These are phyloP conservation scores for Spialia ferax DNA, from an alignment of 2,888 invertebrate genomes.

Conservation along the genomic window DNA sequence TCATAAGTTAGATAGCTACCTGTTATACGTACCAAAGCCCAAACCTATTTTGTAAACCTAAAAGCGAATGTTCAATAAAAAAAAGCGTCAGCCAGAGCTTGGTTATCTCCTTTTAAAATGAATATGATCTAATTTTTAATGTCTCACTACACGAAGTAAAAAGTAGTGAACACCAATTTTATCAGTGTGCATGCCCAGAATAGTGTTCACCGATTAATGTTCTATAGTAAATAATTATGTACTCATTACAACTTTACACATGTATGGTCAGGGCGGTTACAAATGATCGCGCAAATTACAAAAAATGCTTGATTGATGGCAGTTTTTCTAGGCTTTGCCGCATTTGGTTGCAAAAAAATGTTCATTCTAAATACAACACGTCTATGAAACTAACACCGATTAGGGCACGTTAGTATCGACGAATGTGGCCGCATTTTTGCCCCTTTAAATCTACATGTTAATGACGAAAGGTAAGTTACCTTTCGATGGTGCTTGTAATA, in stretches of 20 bases:
- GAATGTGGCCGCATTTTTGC: constrained; percentile 48
- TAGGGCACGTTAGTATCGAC: constrained; percentile 45
- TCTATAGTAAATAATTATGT: constrained; percentile 40
- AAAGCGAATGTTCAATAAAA: constrained; percentile 15
- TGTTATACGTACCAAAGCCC: too few species aligned
- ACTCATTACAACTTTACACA: constrained; percentile 36
- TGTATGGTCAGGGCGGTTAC: constrained; percentile 31
- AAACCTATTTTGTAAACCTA: not conserved
- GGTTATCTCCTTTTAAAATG: constrained; percentile 31
- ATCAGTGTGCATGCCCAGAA: constrained; percentile 24
- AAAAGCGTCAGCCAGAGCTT: not conserved
- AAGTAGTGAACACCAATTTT: constrained; percentile 24
- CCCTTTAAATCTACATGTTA: constrained; percentile 51
- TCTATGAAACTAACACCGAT: constrained; percentile 31
- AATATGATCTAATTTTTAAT: constrained; percentile 40
- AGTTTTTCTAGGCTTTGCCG: constrained; percentile 41
- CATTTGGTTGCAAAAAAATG: constrained; percentile 38
- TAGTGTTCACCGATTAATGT: constrained; percentile 31
- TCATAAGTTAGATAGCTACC: too few species aligned
- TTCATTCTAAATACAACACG: constrained; percentile 13
- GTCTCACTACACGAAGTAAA: constrained; percentile 21
- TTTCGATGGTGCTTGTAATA: constrained; percentile 39
- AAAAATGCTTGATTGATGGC: constrained; percentile 32
- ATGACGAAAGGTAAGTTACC: constrained; percentile 49
- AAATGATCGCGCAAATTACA: constrained; percentile 25